Conservation (phyloP, 2,113 vertebrate genomes). For the Nibea albiflora region DNA sequence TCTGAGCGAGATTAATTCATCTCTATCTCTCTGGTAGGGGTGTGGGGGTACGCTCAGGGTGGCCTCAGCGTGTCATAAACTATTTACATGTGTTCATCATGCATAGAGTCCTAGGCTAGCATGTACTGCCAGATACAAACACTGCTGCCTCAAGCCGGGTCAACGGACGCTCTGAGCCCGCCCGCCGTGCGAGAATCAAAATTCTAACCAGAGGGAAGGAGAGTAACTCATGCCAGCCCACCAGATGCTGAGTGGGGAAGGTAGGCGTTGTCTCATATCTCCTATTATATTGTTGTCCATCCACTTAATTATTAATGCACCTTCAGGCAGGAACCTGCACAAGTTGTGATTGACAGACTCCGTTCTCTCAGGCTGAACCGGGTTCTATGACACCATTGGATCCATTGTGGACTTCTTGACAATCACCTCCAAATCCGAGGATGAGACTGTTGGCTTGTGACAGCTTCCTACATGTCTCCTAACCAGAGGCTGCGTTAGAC, state of each 20-base stretch:
- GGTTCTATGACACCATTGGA: neutral
- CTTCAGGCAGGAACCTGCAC: neutral
- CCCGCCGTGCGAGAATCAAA: neutral
- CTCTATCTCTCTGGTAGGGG: too few species aligned
- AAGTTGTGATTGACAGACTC: neutral
- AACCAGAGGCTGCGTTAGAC: too few species aligned
- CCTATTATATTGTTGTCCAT: neutral
- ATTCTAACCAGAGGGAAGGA: neutral
- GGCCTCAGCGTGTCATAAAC: neutral
- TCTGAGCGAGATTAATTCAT: too few species aligned
- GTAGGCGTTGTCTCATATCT: neutral
- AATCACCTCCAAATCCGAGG: neutral
- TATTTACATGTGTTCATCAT: slow-evolving; percentile 16
- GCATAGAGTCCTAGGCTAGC: neutral
- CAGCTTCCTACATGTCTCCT: neutral
- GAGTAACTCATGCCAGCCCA: neutral
- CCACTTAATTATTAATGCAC: slow-evolving; percentile 16
- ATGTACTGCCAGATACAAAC: slow-evolving; percentile 11
- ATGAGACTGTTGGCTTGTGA: neutral
- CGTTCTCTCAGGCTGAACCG: neutral
- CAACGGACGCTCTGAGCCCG: neutral
- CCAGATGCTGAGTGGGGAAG: neutral
- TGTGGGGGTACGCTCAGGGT: too few species aligned
- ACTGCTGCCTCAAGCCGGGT: neutral
- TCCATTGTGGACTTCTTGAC: too few species aligned